Percentiles rank a stretch among this genome's conserved stretches.
Evolutionary conservation across 2,797 vertebrate genomes (phyloP).

Genomic region (Syndactyla subalaris): DNA sequence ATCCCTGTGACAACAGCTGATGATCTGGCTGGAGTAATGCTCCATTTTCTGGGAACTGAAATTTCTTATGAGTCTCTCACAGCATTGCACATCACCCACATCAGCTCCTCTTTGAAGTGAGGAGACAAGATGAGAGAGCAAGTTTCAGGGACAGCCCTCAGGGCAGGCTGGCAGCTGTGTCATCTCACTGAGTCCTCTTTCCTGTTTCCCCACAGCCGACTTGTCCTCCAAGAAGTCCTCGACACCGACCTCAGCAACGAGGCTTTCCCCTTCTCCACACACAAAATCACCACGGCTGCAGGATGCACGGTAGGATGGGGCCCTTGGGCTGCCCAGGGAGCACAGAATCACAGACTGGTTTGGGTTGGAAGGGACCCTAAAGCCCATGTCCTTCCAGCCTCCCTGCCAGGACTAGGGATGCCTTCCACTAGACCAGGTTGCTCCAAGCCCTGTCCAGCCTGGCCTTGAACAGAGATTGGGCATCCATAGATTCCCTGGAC

Average conservation of each 20-base stretch:
- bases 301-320: conserved; percentile 83
- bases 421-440: fast-evolving
- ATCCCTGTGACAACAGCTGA: fast-evolving
- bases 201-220: conserved; percentile 76
- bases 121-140: background rate
- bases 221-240: conserved; percentile 89
- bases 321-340: fast-evolving
- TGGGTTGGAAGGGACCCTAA: background rate
- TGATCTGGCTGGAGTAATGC: background rate
- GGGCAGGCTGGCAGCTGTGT: background rate
- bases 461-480: background rate
- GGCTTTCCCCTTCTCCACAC: conserved; percentile 93
- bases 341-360: background rate
- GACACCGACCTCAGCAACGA: conserved; percentile 89
- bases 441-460: fast-evolving
- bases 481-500: background rate
- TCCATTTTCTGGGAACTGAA: background rate
- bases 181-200: fast-evolving
- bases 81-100: fast-evolving
- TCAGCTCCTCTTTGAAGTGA: background rate
- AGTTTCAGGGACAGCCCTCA: fast-evolving
- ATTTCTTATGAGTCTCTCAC: background rate
- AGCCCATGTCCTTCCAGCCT: fast-evolving
- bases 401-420: background rate
- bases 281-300: conserved; percentile 84